Evolutionary conservation across 1,140 invertebrate species (phyloP).

Genomic region (Cydia amplana): DNA sequence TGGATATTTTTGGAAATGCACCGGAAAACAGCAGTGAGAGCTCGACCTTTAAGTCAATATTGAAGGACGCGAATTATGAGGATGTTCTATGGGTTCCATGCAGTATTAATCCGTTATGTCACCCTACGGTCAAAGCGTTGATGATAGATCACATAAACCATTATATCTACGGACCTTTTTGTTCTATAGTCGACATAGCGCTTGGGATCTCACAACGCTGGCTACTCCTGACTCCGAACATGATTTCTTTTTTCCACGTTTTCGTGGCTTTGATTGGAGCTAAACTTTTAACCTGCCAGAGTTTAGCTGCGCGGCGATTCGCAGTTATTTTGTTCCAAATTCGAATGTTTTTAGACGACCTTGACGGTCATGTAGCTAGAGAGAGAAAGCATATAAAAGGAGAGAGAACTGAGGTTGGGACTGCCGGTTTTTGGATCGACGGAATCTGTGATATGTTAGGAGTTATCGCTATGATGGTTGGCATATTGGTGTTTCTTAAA

Average conservation of each 20-base stretch:
- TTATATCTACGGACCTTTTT: conserved; percentile 87
- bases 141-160: conserved; percentile 88
- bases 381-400: conserved; percentile 84
- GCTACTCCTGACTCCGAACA: conserved; percentile 86
- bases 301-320: conserved; percentile 82
- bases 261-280: conserved; percentile 84
- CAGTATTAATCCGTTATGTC: conserved; percentile 85
- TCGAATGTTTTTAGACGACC: conserved; percentile 87
- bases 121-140: conserved; percentile 87
- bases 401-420: conserved; percentile 86
- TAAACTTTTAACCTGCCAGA: conserved; percentile 85
- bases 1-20: conserved; percentile 53
- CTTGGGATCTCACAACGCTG: conserved; percentile 82
- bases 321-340: conserved; percentile 88
- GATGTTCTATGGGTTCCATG: conserved; percentile 83
- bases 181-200: conserved; percentile 82
- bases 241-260: conserved; percentile 88
- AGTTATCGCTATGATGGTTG: conserved; percentile 83
- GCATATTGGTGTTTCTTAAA: conserved; percentile 83
- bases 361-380: conserved; percentile 89
- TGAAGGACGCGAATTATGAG: conserved; percentile 68
- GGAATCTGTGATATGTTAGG: conserved; percentile 88
- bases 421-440: conserved; percentile 86
- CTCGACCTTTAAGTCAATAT: conserved; percentile 45
- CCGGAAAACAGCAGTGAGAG: conserved; percentile 45